phyloP scores from a whole-genome alignment of 30 jellyfish, hydroid and myxozoan genomes.

The Rhopilema esculentum region DNA sequence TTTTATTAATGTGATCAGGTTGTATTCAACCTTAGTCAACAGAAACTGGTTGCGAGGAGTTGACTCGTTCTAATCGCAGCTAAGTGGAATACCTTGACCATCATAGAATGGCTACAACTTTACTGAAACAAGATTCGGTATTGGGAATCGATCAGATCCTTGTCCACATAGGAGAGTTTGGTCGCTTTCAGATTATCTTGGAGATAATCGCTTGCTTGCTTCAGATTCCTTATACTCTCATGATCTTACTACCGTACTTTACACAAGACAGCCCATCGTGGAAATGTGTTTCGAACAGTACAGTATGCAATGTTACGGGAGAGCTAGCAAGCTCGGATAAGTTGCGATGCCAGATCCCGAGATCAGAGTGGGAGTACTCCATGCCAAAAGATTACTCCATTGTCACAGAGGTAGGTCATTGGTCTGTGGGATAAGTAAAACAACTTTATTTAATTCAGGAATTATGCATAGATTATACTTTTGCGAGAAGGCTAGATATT shows the following conservation, averaged over 20 bases:
- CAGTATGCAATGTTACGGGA: slow-evolving; percentile 29
- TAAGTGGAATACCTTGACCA: no score
- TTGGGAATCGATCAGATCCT: slow-evolving; percentile 41
- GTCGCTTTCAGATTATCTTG: slow-evolving; percentile 37
- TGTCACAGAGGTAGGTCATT: slow-evolving; percentile 65
- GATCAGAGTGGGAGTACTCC: slow-evolving; percentile 72
- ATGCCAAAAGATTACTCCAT: slow-evolving; percentile 72
- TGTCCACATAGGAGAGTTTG: slow-evolving; percentile 50
- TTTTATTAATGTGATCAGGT: not conserved
- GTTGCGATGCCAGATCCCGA: slow-evolving; percentile 45
- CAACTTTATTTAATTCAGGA: not conserved
- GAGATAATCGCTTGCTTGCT: slow-evolving; percentile 24
- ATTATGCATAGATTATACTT: no score
- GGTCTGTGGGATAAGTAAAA: not conserved
- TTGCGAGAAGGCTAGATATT: no score
- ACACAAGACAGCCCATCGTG: slow-evolving; percentile 41
- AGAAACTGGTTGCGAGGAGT: not conserved
- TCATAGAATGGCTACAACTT: slow-evolving; percentile 15
- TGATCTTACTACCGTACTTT: slow-evolving; percentile 49
- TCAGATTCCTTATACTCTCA: slow-evolving; percentile 29
- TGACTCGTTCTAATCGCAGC: no score
- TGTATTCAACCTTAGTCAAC: not conserved
- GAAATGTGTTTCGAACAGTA: slow-evolving; percentile 31
- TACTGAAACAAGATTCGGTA: slow-evolving; percentile 11
- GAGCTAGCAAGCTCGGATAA: slow-evolving; percentile 16